Percentiles rank a stretch among this genome's conserved stretches.
Conservation (phyloP, 2,888 invertebrate species). For the Trichopoda pennipes region DNA sequence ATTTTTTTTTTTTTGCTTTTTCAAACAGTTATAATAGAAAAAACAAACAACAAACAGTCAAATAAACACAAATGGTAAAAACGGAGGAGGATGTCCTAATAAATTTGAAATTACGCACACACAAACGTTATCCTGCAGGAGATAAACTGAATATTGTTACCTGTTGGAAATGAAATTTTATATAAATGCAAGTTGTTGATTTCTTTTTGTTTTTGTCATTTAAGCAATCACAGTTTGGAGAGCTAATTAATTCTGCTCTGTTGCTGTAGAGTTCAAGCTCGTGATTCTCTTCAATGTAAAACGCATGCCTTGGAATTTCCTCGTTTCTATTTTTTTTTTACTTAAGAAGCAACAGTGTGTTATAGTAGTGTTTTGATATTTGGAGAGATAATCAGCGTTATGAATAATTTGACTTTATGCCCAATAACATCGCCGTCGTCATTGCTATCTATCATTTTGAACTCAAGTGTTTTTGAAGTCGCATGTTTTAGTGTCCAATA, state of each 20-base stretch:
- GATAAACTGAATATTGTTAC: slow-evolving; percentile 44
- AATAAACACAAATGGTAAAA: slow-evolving; percentile 7
- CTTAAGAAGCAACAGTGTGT: slow-evolving; percentile 66
- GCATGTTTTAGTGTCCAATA: slow-evolving; percentile 33
- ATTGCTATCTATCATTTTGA: slow-evolving; percentile 30
- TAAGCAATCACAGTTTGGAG: slow-evolving; percentile 33
- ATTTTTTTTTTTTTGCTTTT: no score
- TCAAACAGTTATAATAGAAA: slow-evolving; percentile 23
- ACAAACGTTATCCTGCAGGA: slow-evolving; percentile 66
- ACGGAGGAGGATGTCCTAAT: slow-evolving; percentile 15
- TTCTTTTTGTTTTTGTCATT: not conserved
- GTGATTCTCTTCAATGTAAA: slow-evolving; percentile 5
- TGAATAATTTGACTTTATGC: slow-evolving; percentile 10
- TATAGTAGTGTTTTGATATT: not conserved
- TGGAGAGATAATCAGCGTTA: slow-evolving; percentile 31
- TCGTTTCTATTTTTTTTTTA: not conserved
- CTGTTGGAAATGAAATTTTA: slow-evolving; percentile 67
- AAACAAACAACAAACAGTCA: slow-evolving; percentile 16
- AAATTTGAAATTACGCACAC: slow-evolving; percentile 21
- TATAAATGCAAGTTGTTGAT: slow-evolving; percentile 21
- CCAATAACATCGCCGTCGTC: slow-evolving; percentile 23
- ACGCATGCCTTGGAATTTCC: slow-evolving; percentile 67
- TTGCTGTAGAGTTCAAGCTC: not conserved
- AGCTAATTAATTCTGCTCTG: not conserved
- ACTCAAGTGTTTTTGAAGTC: slow-evolving; percentile 5